A percentile compares a stretch with the other conserved stretches of the same genome.
These are phyloP conservation scores for Periphyllus acericola DNA, from an alignment of 2,888 invertebrate genomes.

Conservation along the genomic window DNA sequence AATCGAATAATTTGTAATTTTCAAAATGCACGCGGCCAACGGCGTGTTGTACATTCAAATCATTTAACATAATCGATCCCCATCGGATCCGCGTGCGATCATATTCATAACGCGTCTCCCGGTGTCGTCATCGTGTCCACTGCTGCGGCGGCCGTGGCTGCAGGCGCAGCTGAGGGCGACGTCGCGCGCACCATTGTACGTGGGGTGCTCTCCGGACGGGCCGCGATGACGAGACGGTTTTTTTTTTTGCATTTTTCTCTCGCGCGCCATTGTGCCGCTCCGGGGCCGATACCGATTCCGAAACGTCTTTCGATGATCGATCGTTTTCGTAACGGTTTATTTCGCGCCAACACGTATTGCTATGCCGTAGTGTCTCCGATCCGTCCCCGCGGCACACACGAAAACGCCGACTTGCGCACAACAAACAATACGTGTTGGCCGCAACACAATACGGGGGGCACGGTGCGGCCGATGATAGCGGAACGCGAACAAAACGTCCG, in stretches of 20 bases:
- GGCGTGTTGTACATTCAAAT: too few species aligned
- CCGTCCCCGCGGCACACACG: neutral
- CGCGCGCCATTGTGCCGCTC: neutral
- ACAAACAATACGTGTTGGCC: too few species aligned
- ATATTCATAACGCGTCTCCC: too few species aligned
- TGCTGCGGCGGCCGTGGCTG: neutral
- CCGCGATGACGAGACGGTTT: constrained; percentile 57
- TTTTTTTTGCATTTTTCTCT: neutral
- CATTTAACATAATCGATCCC: too few species aligned
- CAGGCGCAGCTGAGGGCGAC: constrained; percentile 22
- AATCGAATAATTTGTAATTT: too few species aligned
- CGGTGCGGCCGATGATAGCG: too few species aligned
- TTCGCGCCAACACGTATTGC: neutral
- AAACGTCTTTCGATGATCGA: constrained; percentile 61
- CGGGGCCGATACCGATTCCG: constrained; percentile 10
- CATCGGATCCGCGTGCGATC: neutral
- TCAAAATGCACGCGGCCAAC: neutral
- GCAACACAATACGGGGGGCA: too few species aligned
- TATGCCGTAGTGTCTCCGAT: neutral
- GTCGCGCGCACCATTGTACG: neutral
- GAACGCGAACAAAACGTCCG: too few species aligned
- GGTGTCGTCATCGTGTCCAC: neutral
- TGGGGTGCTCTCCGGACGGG: neutral
- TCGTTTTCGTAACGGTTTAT: constrained; percentile 61
- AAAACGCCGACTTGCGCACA: too few species aligned